Evolutionary conservation across 2,113 vertebrate species (phyloP).

Genomic region (Melanerpes aurifrons): DNA sequence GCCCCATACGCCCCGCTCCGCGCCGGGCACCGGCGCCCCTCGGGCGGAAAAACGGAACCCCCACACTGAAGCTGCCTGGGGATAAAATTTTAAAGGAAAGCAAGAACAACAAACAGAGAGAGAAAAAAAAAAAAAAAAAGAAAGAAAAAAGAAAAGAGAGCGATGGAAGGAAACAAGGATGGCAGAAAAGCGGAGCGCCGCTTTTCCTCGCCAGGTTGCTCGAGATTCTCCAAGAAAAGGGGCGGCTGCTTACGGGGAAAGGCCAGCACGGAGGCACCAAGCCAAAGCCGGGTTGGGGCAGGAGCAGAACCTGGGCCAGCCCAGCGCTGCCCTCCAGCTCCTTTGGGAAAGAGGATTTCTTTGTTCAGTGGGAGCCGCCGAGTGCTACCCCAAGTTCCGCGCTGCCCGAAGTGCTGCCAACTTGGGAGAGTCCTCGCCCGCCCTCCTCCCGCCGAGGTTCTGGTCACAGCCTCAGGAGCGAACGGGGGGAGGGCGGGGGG

Average conservation of each 20-base stretch:
- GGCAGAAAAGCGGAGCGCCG: not conserved
- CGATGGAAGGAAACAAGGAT: not conserved
- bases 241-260: not conserved
- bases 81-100: not conserved
- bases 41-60: not conserved
- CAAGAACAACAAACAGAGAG: too few relatives aligned
- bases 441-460: conserved; percentile 25
- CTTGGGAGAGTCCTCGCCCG: conserved; percentile 19
- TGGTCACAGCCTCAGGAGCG: conserved; percentile 40
- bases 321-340: not conserved
- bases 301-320: not conserved
- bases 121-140: not conserved
- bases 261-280: not conserved
- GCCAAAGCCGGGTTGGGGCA: not conserved
- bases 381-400: not conserved
- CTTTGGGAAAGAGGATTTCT: not conserved
- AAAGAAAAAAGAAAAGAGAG: not conserved
- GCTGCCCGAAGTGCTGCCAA: conserved; percentile 53
- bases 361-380: not conserved
- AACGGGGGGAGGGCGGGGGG: conserved; percentile 20
- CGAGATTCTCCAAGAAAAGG: not conserved
- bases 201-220: not conserved
- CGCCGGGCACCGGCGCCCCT: conserved; percentile 11
- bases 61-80: not conserved
- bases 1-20: conserved; percentile 41